phyloP scores from a whole-genome alignment of 2,797 vertebrate species.

The Macropus fuliginosus region DNA sequence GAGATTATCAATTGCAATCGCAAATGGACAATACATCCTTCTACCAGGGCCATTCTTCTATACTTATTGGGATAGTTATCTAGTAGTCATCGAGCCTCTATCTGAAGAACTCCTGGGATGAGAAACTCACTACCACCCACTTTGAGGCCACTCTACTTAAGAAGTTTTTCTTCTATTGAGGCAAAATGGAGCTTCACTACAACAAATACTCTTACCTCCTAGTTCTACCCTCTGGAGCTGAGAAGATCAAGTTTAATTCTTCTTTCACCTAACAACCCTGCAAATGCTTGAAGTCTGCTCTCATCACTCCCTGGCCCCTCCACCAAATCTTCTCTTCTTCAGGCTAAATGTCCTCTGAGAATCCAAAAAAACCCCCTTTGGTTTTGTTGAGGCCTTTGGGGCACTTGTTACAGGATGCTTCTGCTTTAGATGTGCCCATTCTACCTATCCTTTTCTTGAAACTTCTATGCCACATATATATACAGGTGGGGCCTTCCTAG shows the following conservation, averaged over 20 bases:
- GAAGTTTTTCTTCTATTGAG: background rate
- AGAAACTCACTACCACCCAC: background rate
- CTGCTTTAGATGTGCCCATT: background rate
- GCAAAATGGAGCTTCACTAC: background rate
- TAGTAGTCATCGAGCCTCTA: background rate
- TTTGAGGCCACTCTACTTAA: background rate
- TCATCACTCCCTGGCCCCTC: background rate
- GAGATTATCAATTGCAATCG: background rate
- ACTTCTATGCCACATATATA: background rate
- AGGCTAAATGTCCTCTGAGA: background rate
- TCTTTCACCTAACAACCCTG: background rate
- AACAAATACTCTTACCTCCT: background rate
- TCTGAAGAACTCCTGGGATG: background rate
- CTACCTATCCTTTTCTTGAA: background rate
- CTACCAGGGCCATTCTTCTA: background rate
- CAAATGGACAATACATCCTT: background rate
- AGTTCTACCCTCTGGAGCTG: background rate
- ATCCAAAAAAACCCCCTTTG: background rate
- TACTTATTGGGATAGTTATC: background rate
- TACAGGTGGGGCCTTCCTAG: background rate
- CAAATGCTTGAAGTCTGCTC: background rate
- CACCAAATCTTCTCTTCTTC: background rate
- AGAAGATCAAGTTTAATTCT: background rate
- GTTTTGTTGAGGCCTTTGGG: background rate
- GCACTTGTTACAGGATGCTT: background rate